A percentile compares a stretch with the other conserved stretches of the same genome.
Conservation (phyloP, 1,140 invertebrate species). For the Heliconius eleuchia region DNA sequence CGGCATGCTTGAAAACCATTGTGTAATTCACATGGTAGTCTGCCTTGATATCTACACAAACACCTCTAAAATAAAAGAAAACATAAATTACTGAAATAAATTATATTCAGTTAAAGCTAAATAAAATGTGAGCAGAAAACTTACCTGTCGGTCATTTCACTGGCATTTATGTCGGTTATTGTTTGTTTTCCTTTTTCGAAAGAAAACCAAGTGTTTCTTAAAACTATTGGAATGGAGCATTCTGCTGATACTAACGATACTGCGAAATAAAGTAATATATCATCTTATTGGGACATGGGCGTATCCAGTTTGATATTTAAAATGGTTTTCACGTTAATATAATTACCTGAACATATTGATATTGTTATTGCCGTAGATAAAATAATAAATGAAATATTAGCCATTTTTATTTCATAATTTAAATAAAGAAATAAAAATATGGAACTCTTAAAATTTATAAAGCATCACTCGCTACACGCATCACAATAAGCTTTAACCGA, state of each 20-base stretch:
- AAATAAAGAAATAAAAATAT: neutral
- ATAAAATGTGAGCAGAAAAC: neutral
- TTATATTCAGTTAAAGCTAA: neutral
- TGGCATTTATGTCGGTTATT: conserved; percentile 90
- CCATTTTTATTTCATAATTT: conserved; percentile 4
- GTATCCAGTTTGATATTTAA: conserved; percentile 36
- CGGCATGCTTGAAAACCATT: conserved; percentile 87
- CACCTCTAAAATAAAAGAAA: conserved; percentile 80
- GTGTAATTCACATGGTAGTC: conserved; percentile 92
- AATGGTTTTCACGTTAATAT: neutral
- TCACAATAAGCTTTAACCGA: neutral
- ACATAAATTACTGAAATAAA: neutral
- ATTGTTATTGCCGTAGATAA: neutral
- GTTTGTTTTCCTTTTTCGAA: conserved; percentile 93
- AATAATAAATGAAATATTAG: conserved; percentile 10
- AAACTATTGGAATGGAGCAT: conserved; percentile 87
- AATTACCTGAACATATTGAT: neutral
- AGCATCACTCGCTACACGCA: neutral
- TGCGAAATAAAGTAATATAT: conserved; percentile 54
- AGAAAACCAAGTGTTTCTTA: conserved; percentile 94
- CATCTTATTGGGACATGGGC: conserved; percentile 39
- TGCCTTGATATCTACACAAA: conserved; percentile 86
- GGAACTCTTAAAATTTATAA: neutral
- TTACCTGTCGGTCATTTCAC: conserved; percentile 85
- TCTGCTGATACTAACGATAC: conserved; percentile 61